A percentile compares a stretch with the other conserved stretches of the same genome.
Evolutionary conservation across 2,797 vertebrate genomes (phyloP).

Genomic region (Diplodus puntazzo): DNA sequence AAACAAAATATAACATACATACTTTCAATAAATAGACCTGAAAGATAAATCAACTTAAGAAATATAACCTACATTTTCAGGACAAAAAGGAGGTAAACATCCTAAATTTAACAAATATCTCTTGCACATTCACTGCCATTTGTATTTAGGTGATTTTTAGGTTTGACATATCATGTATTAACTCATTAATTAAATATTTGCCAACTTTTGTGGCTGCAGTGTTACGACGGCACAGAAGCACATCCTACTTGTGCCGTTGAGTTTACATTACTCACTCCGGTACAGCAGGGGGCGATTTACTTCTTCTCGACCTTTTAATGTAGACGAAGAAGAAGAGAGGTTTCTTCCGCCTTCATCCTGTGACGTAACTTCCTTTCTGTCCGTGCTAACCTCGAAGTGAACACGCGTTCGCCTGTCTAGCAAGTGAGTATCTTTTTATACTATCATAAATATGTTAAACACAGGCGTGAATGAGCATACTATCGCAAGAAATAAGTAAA

Average conservation of each 20-base stretch:
- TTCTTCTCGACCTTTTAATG: background rate
- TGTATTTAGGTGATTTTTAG: too few relatives aligned
- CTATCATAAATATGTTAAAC: background rate
- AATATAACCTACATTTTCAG: background rate
- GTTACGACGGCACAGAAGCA: too few relatives aligned
- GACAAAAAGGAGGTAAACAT: background rate
- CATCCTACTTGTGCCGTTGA: too few relatives aligned
- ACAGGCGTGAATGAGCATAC: accelerated
- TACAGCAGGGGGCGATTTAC: conserved; percentile 22
- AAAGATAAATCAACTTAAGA: background rate
- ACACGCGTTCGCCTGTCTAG: conserved; percentile 71
- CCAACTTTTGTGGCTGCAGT: too few relatives aligned
- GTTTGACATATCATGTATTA: background rate
- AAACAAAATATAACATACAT: background rate
- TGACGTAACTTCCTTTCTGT: conserved; percentile 80
- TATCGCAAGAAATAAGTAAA: background rate
- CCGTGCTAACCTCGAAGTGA: conserved; percentile 65
- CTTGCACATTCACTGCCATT: background rate
- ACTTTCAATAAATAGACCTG: background rate
- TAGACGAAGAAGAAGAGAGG: conserved; percentile 61
- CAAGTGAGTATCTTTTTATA: conserved; percentile 78
- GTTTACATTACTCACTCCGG: conserved; percentile 5
- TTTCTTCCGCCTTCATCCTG: conserved; percentile 33
- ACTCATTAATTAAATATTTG: too few relatives aligned
- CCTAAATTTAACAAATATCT: background rate